Base-by-base conservation (phyloP, 2,888 invertebrate genomes). In the Heliothis peltigera region DNA sequence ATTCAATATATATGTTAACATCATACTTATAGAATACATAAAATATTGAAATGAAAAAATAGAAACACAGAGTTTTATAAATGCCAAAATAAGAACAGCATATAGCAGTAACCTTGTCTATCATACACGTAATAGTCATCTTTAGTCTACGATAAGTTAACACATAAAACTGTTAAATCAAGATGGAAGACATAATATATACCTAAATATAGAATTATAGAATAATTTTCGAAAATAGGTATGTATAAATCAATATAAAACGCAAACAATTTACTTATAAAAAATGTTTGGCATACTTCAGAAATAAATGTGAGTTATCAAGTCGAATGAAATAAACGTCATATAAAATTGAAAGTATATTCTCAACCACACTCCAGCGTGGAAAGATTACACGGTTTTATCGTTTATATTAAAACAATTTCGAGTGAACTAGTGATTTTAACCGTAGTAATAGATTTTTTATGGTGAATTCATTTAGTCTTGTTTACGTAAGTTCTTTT, bases 351-450 rank as follows among this genome's bases (percentile, higher is more conserved):
- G 48, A 21, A 64, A 70, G 75, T 65, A 12, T 65, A 59, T 75
- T 75, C 76, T 42, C 42, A 59, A 58, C 62, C 70, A 28, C 47
- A 42, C 56, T 47, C 49, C 47, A 7, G 64, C 57, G 60, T 64
- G 63, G 28, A 52, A n/a, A 47, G 5, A 62, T 65, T 62, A 61
- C 42, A 61, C 52, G 25, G 5, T 42, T 70, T 65, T 58, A 62
- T 32, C 35, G 48, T 22, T 43, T 60, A 64, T 61, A 58, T 70
- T 55, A 54, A 65, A 65, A 62, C 59, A 47, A 52, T 75, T 76
- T 63, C 71, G 8, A 76, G 72, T 65, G 51, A 58, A 76, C 63
- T 48, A 43, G 76, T 71, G 57, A 71, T 71, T 75, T 76, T 71
- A 46, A 66, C 51, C 2, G 15, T 21, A 12, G 63, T n/a, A 52